phyloP scores from a whole-genome alignment of 2,113 vertebrate species.

The Lathamus discolor region DNA sequence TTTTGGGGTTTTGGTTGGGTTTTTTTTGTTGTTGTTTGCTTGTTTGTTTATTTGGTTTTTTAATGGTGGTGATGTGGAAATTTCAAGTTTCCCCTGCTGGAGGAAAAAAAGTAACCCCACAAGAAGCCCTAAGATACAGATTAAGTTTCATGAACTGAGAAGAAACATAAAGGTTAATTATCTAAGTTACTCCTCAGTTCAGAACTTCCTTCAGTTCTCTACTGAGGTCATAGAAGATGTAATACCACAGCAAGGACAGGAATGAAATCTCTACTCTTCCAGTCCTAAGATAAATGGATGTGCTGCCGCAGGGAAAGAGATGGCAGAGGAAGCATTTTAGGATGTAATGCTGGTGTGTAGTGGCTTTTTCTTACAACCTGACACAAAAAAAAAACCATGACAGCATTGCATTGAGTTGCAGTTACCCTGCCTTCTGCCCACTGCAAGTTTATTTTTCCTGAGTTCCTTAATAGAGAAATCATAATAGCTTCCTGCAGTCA shows the following conservation, averaged over 20 bases:
- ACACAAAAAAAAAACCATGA: not conserved
- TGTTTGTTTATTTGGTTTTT: not conserved
- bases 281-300: not conserved
- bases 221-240: not conserved
- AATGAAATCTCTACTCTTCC: not conserved
- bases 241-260: not conserved
- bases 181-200: fast-evolving
- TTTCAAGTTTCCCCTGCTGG: not conserved
- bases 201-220: not conserved
- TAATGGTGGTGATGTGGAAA: not conserved
- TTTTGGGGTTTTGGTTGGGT: not conserved
- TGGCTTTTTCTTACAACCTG: not conserved
- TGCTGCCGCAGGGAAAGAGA: not conserved
- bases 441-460: not conserved
- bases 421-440: not conserved
- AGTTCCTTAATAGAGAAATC: not conserved
- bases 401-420: not conserved
- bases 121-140: not conserved
- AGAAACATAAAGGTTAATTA: not conserved
- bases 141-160: not conserved
- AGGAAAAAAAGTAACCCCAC: not conserved
- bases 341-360: not conserved
- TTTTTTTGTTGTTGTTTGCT: not conserved
- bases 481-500: not conserved
- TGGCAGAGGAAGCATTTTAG: not conserved